Conservation (phyloP, 2,797 vertebrate genomes). For the Chiroxiphia lanceolata region DNA sequence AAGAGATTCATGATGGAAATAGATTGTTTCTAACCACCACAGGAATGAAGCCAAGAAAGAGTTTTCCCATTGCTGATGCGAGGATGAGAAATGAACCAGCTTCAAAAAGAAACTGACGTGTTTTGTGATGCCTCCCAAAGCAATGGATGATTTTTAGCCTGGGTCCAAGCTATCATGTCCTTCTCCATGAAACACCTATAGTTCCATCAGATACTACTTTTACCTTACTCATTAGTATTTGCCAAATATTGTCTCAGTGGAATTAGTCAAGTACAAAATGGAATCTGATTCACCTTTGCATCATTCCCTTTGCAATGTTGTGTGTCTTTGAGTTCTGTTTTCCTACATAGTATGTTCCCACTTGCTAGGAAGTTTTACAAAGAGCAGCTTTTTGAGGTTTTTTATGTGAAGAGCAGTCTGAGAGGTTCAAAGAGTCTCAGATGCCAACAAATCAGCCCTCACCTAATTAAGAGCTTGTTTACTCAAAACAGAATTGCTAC, state of each 20-base stretch:
- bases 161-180: neutral
- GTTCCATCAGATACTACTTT: neutral
- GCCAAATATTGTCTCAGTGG: neutral
- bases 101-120: neutral
- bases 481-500: conserved; percentile 32
- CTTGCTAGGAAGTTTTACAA: neutral
- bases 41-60: neutral
- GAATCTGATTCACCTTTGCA: neutral
- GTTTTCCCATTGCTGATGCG: neutral
- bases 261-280: neutral
- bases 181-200: neutral
- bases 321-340: neutral
- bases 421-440: conserved; percentile 39
- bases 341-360: neutral
- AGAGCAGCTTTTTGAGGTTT: neutral
- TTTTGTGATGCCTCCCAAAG: neutral
- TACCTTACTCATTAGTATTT: neutral
- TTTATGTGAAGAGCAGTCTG: neutral
- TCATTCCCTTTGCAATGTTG: neutral
- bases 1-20: neutral
- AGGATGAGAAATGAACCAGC: neutral
- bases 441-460: conserved; percentile 22
- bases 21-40: neutral
- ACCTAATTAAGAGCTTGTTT: conserved; percentile 58
- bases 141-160: neutral